Evolutionary conservation across 2,888 invertebrate genomes (phyloP), one percentile per base, ranked within the genome.

Genomic region (Macrophya annulata): DNA sequence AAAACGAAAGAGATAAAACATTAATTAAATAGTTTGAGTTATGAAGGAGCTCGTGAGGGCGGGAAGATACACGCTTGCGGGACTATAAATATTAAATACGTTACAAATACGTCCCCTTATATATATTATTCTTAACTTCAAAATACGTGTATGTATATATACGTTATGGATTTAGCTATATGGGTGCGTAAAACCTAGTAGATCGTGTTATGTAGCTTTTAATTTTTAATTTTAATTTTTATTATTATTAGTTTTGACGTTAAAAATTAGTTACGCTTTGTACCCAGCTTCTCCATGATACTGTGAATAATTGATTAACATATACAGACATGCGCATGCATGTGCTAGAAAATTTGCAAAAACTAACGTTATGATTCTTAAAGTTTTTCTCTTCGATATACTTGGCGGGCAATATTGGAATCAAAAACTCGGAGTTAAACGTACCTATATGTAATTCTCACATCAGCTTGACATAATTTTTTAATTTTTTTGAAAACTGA

Each of bases 21-120:
- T 91, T 90, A 90, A 92, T 91, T 91, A 92, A 92, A 92, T 91
- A 90, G 89, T 90, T 89, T 89, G 89, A 90, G 89, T 91, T 90
- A 90, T 89, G 88, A 85, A 84, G 74, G 25, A 81, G 77, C 77
- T 55, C 37, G 81, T 77, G 86, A 81, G 86, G 79, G 72, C 76
- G 85, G 77, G 17, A 77, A 51, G 77, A 77, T 77, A 37, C 77
- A 17, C 4, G 37, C 77, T 77, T 37, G 77, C 31, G 31, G 48
- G 77, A 9, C 77, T 51, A 37, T 55, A 31, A 77, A 77, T 77
- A 55, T 21, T 55, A 77, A 77, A 77, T 55, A 55, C 48, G 6
- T 25, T 76, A 72, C 71, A 72, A 72, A 40, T 74, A 43, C 43
- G 21, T 55, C 31, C 55, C 43, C 55, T 37, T 43, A 55, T 55